A percentile compares a stretch with the other conserved stretches of the same genome.
Conservation (phyloP, 2,113 vertebrate species). For the Oryzias curvinotus region DNA sequence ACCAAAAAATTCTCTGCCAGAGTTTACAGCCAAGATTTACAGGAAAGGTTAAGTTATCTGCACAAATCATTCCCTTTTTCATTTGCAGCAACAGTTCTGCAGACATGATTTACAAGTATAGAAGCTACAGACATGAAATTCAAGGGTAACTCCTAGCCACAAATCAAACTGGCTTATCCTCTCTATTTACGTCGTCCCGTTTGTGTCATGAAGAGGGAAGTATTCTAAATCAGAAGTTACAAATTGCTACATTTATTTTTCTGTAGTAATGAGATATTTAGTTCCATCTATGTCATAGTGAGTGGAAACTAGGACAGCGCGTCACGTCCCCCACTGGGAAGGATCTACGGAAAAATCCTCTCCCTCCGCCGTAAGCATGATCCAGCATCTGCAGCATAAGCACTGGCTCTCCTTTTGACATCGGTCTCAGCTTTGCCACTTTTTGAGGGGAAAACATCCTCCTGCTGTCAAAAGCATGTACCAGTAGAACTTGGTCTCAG, state of each 20-base stretch:
- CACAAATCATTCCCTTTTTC: slow-evolving; percentile 72
- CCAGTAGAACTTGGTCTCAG: background rate
- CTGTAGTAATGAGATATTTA: slow-evolving; percentile 45
- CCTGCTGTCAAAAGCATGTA: slow-evolving; percentile 6
- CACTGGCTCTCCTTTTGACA: slow-evolving; percentile 23
- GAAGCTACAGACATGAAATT: slow-evolving; percentile 61
- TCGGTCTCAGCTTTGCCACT: slow-evolving; percentile 19
- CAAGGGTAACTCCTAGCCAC: slow-evolving; percentile 56
- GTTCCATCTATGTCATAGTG: slow-evolving; percentile 48
- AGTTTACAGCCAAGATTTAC: slow-evolving; percentile 64
- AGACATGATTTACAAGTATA: slow-evolving; percentile 68
- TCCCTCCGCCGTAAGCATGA: slow-evolving; percentile 24
- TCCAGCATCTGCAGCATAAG: slow-evolving; percentile 23
- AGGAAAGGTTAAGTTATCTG: slow-evolving; percentile 56
- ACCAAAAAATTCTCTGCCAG: slow-evolving; percentile 43
- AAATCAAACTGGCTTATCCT: slow-evolving; percentile 55
- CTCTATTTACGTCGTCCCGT: slow-evolving; percentile 24
- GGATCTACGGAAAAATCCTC: slow-evolving; percentile 38
- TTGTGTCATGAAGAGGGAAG: slow-evolving; percentile 36
- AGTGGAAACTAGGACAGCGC: slow-evolving; percentile 65
- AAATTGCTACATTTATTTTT: slow-evolving; percentile 41
- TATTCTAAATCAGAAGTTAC: slow-evolving; percentile 54
- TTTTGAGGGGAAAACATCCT: slow-evolving; percentile 15
- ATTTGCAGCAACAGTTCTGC: slow-evolving; percentile 66
- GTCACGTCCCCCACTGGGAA: slow-evolving; percentile 46